Evolutionary conservation across 2,888 invertebrate species (phyloP).

Genomic region (Caenorhabditis panamensis): DNA sequence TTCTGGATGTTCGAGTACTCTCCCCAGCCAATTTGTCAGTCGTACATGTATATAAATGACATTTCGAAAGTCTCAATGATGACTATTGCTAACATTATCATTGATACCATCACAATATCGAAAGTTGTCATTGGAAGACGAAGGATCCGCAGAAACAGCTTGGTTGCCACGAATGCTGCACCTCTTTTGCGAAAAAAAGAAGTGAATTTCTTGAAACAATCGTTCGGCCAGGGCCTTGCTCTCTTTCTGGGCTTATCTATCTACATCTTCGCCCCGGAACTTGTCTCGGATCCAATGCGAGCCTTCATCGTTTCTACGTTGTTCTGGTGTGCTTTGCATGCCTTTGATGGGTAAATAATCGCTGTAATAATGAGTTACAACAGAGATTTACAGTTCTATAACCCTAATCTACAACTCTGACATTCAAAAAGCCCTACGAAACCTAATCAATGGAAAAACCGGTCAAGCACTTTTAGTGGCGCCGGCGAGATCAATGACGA

Average conservation of each 20-base stretch:
- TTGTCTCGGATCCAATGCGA: conserved; percentile 8
- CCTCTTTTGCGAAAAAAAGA: conserved; percentile 1
- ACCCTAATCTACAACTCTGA: conserved; percentile 21
- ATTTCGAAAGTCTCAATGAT: neutral
- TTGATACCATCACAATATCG: conserved; percentile 4
- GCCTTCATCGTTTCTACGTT: conserved; percentile 16
- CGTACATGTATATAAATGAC: conserved; percentile 15
- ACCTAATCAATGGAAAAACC: neutral
- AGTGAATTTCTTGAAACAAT: conserved; percentile 24
- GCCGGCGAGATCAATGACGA: neutral
- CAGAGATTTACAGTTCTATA: neutral
- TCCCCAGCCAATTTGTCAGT: conserved; percentile 1
- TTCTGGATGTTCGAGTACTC: conserved; percentile 35
- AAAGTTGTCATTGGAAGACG: neutral
- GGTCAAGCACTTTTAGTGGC: neutral
- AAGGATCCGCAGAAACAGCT: conserved; percentile 1
- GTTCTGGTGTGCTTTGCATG: conserved; percentile 24
- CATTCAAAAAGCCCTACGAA: conserved; percentile 3
- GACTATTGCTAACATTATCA: conserved; percentile 6
- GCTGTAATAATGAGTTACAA: neutral
- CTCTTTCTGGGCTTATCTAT: conserved; percentile 14
- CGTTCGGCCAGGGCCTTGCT: conserved; percentile 11
- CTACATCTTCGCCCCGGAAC: conserved; percentile 17
- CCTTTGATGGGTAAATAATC: conserved; percentile 19
- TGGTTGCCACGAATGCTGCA: neutral